phyloP scores from a whole-genome alignment of 2,888 invertebrate species.

The Bellardia bayeri region DNA sequence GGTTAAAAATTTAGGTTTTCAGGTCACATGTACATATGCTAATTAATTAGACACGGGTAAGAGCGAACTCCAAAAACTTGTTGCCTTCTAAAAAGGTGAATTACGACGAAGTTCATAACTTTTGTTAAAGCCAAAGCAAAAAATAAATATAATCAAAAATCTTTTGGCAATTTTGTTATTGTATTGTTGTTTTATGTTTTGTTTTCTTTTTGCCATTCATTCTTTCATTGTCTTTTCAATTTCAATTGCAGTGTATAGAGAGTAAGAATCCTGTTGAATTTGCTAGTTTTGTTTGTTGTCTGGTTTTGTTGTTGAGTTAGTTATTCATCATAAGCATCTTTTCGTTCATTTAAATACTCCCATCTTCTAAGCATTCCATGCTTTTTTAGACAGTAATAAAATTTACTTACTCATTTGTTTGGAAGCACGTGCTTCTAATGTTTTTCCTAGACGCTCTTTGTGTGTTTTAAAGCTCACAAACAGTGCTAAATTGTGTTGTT shows the following conservation, averaged over 20 bases:
- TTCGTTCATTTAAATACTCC: neutral
- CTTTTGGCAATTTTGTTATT: neutral
- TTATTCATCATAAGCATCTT: constrained; percentile 54
- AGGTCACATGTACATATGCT: constrained; percentile 65
- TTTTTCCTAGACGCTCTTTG: constrained; percentile 44
- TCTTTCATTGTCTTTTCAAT: constrained; percentile 25
- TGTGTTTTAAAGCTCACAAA: constrained; percentile 44
- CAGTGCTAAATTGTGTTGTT: constrained; percentile 54
- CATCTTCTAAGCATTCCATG: neutral
- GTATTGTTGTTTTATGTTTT: constrained; percentile 3
- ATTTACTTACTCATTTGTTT: constrained; percentile 58
- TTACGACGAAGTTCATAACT: neutral
- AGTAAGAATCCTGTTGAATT: constrained; percentile 58
- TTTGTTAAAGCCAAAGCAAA: constrained; percentile 15
- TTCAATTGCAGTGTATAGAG: constrained; percentile 39
- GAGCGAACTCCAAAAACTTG: constrained; percentile 26
- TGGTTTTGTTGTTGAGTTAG: constrained; percentile 44
- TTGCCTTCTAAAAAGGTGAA: constrained; percentile 18
- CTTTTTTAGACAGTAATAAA: constrained; percentile 20
- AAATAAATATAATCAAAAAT: constrained; percentile 1
- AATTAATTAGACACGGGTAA: constrained; percentile 61
- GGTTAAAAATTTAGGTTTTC: constrained; percentile 70
- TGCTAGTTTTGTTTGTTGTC: constrained; percentile 27
- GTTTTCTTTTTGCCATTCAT: neutral
- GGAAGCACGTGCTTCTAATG: constrained; percentile 71